A percentile compares a stretch with the other conserved stretches of the same genome.
Conservation (phyloP, 92 coral and sea anemone species). For the Bergia puertoricense region DNA sequence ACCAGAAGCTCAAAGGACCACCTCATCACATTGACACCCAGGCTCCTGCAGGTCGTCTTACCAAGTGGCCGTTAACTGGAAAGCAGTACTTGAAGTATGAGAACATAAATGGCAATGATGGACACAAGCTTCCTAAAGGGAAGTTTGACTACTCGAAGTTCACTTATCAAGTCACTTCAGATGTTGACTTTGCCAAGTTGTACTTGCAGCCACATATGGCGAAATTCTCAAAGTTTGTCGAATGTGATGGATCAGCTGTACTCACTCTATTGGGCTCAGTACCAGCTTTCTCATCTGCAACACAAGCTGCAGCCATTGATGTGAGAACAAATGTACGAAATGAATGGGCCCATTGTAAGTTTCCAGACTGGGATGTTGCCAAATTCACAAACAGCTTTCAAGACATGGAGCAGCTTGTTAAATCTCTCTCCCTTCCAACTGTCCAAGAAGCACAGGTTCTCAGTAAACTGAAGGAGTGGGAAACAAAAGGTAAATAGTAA, state of each 20-base stretch:
- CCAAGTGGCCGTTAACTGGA: slow-evolving; percentile 14
- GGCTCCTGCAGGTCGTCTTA: neutral
- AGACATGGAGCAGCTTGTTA: slow-evolving; percentile 49
- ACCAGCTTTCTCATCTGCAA: slow-evolving; percentile 39
- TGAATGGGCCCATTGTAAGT: slow-evolving; percentile 58
- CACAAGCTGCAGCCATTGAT: slow-evolving; percentile 22
- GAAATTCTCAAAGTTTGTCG: slow-evolving; percentile 47
- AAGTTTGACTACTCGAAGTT: slow-evolving; percentile 27
- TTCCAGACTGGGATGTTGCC: slow-evolving; percentile 36
- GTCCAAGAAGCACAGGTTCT: slow-evolving; percentile 27
- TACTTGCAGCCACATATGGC: slow-evolving; percentile 58
- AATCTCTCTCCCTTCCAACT: neutral
- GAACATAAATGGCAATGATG: slow-evolving; percentile 46
- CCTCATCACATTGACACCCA: slow-evolving; percentile 4
- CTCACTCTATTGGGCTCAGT: slow-evolving; percentile 40
- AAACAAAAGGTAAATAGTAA: slow-evolving; percentile 32
- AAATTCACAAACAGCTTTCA: slow-evolving; percentile 39
- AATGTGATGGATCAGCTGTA: slow-evolving; percentile 52
- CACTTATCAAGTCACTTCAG: neutral
- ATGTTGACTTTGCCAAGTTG: slow-evolving; percentile 58
- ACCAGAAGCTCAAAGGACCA: neutral
- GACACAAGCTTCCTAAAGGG: neutral
- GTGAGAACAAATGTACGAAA: slow-evolving; percentile 52
- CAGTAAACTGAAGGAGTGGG: slow-evolving; percentile 34
- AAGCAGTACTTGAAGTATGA: slow-evolving; percentile 24